phyloP scores from a whole-genome alignment of 2,113 vertebrate species.

The Shinisaurus crocodilurus region DNA sequence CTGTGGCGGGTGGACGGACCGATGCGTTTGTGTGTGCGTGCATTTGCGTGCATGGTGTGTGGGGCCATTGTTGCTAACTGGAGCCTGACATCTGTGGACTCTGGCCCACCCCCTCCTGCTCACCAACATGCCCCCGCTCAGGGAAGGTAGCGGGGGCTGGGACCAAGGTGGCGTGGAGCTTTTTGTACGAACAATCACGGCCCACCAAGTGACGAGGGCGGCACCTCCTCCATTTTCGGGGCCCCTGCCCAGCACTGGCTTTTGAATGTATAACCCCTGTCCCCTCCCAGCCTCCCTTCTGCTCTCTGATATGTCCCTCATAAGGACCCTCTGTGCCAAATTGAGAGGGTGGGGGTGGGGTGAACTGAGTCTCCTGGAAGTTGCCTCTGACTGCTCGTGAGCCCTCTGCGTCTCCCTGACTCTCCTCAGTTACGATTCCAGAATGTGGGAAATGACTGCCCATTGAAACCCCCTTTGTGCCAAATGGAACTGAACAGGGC shows the following conservation, averaged over 20 bases:
- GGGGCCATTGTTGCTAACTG: neutral
- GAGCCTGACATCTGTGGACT: neutral
- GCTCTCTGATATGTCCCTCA: conserved; percentile 7
- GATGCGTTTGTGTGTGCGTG: conserved; percentile 6
- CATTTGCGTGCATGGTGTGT: conserved; percentile 8
- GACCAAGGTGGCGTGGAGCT: neutral
- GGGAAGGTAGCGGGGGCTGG: neutral
- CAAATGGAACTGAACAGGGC: conserved; percentile 30
- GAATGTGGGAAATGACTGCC: conserved; percentile 20
- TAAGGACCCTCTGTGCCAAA: conserved; percentile 40
- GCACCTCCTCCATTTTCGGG: neutral
- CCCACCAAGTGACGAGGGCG: neutral
- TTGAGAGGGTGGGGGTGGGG: neutral
- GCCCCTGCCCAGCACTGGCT: conserved; percentile 11
- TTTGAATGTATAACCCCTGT: conserved; percentile 34
- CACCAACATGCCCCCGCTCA: neutral
- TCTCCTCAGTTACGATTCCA: neutral
- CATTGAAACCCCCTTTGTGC: conserved; percentile 9
- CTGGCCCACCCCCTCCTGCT: neutral
- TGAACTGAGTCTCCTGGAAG: neutral
- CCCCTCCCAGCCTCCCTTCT: neutral
- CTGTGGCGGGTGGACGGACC: conserved; percentile 12
- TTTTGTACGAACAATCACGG: conserved; percentile 24
- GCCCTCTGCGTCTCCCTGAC: neutral
- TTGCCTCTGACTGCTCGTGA: neutral